Percentiles rank a stretch among this genome's conserved stretches.
Conservation (phyloP, 1,140 invertebrate genomes). For the Diorhabda elongata region DNA sequence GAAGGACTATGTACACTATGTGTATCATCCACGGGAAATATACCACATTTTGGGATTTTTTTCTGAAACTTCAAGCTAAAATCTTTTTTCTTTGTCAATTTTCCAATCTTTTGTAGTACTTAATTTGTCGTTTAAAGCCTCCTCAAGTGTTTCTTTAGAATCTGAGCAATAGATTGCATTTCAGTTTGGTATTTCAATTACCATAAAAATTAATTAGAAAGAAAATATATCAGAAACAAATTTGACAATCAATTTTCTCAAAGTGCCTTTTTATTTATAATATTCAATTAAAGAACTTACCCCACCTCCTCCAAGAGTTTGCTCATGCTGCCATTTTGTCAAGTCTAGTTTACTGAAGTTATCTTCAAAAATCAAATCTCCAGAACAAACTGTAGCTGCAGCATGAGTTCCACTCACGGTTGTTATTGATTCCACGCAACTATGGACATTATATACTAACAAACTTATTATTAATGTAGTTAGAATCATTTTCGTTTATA, state of each 20-base stretch:
- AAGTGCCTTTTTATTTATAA: not conserved
- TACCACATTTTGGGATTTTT: too few species aligned
- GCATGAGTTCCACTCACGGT: conserved; percentile 12
- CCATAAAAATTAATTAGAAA: too few species aligned
- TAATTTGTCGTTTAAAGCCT: not conserved
- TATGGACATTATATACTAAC: not conserved
- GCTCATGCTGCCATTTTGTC: conserved; percentile 64
- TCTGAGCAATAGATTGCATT: too few species aligned
- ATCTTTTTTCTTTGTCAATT: too few species aligned
- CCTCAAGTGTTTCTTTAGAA: not conserved
- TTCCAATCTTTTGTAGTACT: not conserved
- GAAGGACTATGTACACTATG: too few species aligned
- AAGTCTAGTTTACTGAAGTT: conserved; percentile 60
- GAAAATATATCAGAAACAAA: too few species aligned
- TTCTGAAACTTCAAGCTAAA: too few species aligned
- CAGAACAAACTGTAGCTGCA: conserved; percentile 44
- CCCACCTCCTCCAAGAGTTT: conserved; percentile 61
- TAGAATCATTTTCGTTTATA: too few species aligned
- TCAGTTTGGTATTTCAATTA: too few species aligned
- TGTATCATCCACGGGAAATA: too few species aligned
- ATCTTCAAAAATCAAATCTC: conserved; percentile 61
- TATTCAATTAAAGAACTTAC: conserved; percentile 47
- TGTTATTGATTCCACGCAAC: not conserved
- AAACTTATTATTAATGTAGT: too few species aligned
- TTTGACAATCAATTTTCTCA: too few species aligned